These are phyloP conservation scores for Gadopsis marmoratus DNA, from an alignment of 2,797 vertebrate species.

Conservation along the genomic window DNA sequence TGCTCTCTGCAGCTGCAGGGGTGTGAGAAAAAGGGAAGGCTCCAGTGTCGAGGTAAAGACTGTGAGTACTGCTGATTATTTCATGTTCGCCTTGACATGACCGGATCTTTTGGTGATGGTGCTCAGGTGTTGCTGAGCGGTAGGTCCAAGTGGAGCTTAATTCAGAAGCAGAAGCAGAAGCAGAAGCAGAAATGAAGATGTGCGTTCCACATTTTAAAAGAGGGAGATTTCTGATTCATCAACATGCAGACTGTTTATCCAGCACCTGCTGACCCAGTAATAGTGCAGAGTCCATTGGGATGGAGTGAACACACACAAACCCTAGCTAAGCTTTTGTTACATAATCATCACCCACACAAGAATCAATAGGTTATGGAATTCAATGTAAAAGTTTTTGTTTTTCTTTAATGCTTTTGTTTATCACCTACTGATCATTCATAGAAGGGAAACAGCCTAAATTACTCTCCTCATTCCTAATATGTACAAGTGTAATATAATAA, in stretches of 20 bases:
- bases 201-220: conserved; percentile 32
- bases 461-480: neutral
- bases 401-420: neutral
- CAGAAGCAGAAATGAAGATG: neutral
- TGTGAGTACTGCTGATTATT: conserved; percentile 44
- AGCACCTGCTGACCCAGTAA: conserved; percentile 20
- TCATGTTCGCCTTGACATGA: conserved; percentile 35
- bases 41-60: conserved; percentile 24
- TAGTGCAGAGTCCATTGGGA: conserved; percentile 60
- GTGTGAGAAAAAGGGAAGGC: conserved; percentile 48
- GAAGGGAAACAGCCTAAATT: neutral
- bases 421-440: conserved; percentile 15
- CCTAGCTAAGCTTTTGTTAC: conserved; percentile 39
- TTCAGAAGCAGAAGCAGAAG: conserved; percentile 7
- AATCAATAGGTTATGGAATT: conserved; percentile 52
- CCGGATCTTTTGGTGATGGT: neutral
- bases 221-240: conserved; percentile 26
- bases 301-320: conserved; percentile 22
- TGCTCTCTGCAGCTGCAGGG: conserved; percentile 62
- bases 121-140: conserved; percentile 20
- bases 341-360: conserved; percentile 47
- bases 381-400: conserved; percentile 8
- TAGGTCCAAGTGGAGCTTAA: neutral
- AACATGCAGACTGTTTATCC: conserved; percentile 29
- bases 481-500: neutral